phyloP scores from a whole-genome alignment of 2,797 vertebrate species.

The Galago senegalensis region DNA sequence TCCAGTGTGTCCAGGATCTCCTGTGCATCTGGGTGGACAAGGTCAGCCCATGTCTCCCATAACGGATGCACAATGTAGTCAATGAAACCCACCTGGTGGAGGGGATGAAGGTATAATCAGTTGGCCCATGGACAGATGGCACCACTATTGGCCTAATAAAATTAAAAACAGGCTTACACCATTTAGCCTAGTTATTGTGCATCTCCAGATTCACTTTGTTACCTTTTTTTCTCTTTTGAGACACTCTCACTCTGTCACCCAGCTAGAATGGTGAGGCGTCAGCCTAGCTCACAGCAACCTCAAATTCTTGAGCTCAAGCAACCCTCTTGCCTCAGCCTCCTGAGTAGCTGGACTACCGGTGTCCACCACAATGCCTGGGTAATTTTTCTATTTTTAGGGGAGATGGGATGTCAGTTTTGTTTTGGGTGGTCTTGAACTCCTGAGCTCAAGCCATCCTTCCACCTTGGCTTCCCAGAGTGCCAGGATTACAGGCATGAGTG shows the following conservation, averaged over 20 bases:
- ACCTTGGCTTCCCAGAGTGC: too few relatives aligned
- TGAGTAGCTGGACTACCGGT: background rate
- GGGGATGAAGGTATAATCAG: background rate
- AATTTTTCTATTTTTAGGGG: too few relatives aligned
- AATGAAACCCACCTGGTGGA: constrained; percentile 95
- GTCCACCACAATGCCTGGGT: too few relatives aligned
- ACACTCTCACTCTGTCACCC: too few relatives aligned
- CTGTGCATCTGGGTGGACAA: constrained; percentile 96
- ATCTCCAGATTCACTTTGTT: background rate
- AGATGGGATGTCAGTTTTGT: too few relatives aligned
- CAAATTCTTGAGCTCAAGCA: too few relatives aligned
- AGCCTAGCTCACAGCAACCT: too few relatives aligned
- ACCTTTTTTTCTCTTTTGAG: too few relatives aligned
- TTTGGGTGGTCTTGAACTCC: too few relatives aligned
- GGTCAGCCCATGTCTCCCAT: constrained; percentile 98
- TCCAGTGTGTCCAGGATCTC: constrained; percentile 96
- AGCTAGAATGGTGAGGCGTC: too few relatives aligned
- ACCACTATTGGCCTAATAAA: background rate
- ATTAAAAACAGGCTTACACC: background rate
- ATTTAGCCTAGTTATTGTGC: background rate
- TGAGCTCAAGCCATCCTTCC: too few relatives aligned
- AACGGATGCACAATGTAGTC: constrained; percentile 97
- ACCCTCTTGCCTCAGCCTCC: background rate
- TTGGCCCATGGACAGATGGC: accelerated
- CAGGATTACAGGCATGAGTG: too few relatives aligned